Evolutionary conservation across 2,888 invertebrate species (phyloP), one percentile per base, ranked within the genome.

Genomic region (Salpingus planirostris): DNA sequence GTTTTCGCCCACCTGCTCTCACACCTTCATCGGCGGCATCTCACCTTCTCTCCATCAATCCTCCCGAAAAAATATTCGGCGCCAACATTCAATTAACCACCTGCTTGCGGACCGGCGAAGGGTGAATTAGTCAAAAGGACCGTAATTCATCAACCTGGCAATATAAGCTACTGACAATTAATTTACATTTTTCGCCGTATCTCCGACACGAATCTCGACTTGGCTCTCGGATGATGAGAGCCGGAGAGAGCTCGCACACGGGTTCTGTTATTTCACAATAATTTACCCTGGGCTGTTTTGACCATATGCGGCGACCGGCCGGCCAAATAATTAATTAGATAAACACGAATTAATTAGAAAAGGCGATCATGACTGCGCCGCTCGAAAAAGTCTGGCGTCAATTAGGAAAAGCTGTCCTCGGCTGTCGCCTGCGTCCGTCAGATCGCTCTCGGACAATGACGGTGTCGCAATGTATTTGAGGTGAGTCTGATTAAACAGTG

Each of bases 31-130:
- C 33, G 29, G 27, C 27, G 11, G 14, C 27, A 27, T 14, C 14
- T 21, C 36, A 23, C 25, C 35, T 33, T 24, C 30, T 7, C 26
- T 28, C 29, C 35, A 39, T 39, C 33, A 31, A 41, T 44, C 44
- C 36, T 43, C 30, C 24, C 22, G 8, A 28, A 12, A 33, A 40
- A 44, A 42, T 37, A 38, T 39, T 44, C 31, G 45, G 47, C 45
- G 47, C 46, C 47, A 44, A 43, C 39, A 42, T 40, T 46, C 46
- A 44, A 44, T 49, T 47, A 47, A 42, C 46, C 49, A 47, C 44
- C 49, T 47, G 47, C 46, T 42, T 41, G 36, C 41, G 37, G 24
- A 33, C 33, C 15, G 18, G 5, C 18, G 18, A 5, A 24, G 32
- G 36, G 37, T 33, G 33, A 46, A 44, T 44, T 46, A 41, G 38